Evolutionary conservation across 2,797 vertebrate genomes (phyloP).

Genomic region (Trachurus trachurus): DNA sequence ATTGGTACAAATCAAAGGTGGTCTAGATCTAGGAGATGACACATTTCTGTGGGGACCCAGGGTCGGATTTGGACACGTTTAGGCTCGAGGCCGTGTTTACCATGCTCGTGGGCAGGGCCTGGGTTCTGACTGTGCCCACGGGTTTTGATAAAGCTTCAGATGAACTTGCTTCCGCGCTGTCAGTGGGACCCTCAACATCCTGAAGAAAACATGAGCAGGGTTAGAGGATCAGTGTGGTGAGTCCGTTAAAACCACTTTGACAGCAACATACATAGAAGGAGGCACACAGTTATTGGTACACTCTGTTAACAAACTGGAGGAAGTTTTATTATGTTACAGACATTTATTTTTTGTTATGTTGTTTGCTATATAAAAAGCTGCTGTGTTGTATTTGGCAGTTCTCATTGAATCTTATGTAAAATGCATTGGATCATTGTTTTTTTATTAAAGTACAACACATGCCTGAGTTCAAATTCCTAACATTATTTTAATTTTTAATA

Average conservation of each 20-base stretch:
- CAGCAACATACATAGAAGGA: neutral
- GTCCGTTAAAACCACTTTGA: conserved; percentile 29
- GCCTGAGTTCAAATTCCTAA: neutral
- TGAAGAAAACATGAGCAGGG: conserved; percentile 77
- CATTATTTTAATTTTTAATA: too few relatives aligned
- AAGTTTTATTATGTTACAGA: conserved; percentile 43
- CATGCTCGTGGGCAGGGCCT: conserved; percentile 76
- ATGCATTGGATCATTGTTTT: too few relatives aligned
- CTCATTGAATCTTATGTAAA: too few relatives aligned
- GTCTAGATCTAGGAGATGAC: conserved; percentile 82
- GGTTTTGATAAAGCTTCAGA: conserved; percentile 69
- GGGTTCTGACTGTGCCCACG: conserved; percentile 67
- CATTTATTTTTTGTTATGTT: neutral
- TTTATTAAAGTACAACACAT: neutral
- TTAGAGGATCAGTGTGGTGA: conserved; percentile 67
- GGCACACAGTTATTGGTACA: conserved; percentile 48
- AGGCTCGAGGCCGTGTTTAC: conserved; percentile 81
- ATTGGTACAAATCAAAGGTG: conserved; percentile 11
- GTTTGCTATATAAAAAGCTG: neutral
- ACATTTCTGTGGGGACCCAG: conserved; percentile 78
- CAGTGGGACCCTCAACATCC: conserved; percentile 66
- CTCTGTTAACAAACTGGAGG: conserved; percentile 21
- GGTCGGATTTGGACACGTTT: conserved; percentile 65
- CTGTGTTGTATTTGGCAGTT: neutral
- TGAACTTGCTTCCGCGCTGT: conserved; percentile 61